Conservation (phyloP, 2,797 vertebrate species). For the Psittacula echo region DNA sequence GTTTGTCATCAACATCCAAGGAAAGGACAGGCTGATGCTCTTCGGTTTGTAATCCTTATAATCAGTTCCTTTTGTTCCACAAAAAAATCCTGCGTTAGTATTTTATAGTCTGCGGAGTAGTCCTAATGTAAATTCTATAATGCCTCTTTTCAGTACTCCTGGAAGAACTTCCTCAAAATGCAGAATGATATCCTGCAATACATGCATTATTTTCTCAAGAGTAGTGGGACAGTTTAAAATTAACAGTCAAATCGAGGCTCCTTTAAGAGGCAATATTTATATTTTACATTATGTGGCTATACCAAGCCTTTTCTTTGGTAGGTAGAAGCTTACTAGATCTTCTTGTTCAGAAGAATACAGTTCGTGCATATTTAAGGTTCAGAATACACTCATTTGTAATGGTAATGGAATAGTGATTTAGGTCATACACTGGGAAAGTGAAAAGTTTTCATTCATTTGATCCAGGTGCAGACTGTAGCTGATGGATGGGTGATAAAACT, state of each 20-base stretch:
- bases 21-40: background rate
- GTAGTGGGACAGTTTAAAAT: background rate
- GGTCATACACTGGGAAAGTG: background rate
- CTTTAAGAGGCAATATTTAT: background rate
- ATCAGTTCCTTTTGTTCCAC: background rate
- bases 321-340: background rate
- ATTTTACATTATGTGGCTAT: background rate
- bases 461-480: background rate
- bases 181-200: background rate
- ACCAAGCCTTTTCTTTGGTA: background rate
- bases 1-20: background rate
- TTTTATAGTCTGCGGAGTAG: background rate
- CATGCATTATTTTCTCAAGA: background rate
- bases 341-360: background rate
- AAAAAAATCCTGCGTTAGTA: background rate
- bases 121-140: background rate
- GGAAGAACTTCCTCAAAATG: background rate
- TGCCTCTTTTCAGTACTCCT: background rate
- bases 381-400: background rate
- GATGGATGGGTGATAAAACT: background rate
- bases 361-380: background rate
- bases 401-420: background rate
- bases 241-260: background rate
- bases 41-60: background rate
- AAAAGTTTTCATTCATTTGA: constrained; percentile 3